A percentile compares a stretch with the other conserved stretches of the same genome.
Conservation (phyloP, 1,140 invertebrate species). For the Drosophila arawakana region DNA sequence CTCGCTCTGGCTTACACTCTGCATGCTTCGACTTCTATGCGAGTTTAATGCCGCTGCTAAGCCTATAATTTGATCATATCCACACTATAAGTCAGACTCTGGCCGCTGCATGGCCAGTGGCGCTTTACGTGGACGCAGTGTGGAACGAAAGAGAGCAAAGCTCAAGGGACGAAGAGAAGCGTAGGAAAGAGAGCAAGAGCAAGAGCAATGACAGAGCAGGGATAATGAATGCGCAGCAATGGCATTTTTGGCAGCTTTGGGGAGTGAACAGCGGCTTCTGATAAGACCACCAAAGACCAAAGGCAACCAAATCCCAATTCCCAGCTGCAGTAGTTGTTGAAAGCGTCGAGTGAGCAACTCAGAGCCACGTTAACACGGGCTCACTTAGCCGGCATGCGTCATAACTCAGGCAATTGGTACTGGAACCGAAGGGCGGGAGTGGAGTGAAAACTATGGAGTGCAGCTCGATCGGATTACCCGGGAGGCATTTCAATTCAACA, state of each 20-base stretch:
- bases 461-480: constrained; percentile 77
- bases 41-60: constrained; percentile 75
- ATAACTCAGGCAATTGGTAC: constrained; percentile 48
- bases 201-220: constrained; percentile 68
- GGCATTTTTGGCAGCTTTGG: constrained; percentile 80
- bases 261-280: constrained; percentile 73
- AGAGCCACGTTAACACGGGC: constrained; percentile 19
- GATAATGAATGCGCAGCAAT: constrained; percentile 80
- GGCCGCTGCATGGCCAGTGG: constrained; percentile 78
- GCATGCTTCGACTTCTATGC: constrained; percentile 59
- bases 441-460: constrained; percentile 1
- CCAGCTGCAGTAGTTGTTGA: constrained; percentile 76
- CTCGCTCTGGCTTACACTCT: no score
- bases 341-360: constrained; percentile 71
- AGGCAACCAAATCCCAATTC: constrained; percentile 1
- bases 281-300: constrained; percentile 75
- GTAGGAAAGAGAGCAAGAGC: no score
- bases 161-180: background rate
- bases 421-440: background rate
- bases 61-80: constrained; percentile 83
- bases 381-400: constrained; percentile 70
- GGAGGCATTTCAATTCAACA: constrained; percentile 82
- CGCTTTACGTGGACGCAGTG: constrained; percentile 25
- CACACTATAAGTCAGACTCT: constrained; percentile 75
- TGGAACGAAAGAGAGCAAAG: constrained; percentile 4